Evolutionary conservation across 1,140 invertebrate species (phyloP).

Genomic region (Fopius arisanus): DNA sequence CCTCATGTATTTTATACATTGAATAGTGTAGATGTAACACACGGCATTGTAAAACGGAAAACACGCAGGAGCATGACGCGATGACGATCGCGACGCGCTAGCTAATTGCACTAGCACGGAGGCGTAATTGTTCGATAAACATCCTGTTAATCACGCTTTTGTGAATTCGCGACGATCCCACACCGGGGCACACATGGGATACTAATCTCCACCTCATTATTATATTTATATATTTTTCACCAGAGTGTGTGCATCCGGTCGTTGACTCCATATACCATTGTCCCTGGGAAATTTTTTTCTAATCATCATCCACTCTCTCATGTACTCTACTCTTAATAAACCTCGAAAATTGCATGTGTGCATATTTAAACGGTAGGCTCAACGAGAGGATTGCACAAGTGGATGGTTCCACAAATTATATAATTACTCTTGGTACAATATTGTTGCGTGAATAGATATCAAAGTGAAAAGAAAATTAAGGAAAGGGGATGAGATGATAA

Average conservation of each 20-base stretch:
- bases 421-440: not conserved
- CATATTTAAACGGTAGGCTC: not conserved
- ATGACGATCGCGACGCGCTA: constrained; percentile 2
- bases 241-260: not conserved
- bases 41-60: not conserved
- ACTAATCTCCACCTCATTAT: not conserved
- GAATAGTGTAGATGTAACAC: not conserved
- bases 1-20: not conserved
- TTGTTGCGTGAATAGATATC: not conserved
- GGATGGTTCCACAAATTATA: too few relatives aligned
- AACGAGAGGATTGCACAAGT: not conserved
- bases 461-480: constrained; percentile 11
- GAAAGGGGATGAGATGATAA: too few relatives aligned
- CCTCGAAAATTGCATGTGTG: not conserved
- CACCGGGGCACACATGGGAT: constrained; percentile 33
- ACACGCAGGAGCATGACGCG: constrained; percentile 9
- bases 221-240: not conserved
- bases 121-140: constrained; percentile 63
- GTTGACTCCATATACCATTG: not conserved
- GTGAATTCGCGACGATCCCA: constrained; percentile 26
- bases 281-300: not conserved
- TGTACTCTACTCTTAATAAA: not conserved
- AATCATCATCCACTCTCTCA: not conserved
- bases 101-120: constrained; percentile 44
- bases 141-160: constrained; percentile 62